phyloP scores from a whole-genome alignment of 2,797 vertebrate genomes.

The Peromyscus melanophrys region DNA sequence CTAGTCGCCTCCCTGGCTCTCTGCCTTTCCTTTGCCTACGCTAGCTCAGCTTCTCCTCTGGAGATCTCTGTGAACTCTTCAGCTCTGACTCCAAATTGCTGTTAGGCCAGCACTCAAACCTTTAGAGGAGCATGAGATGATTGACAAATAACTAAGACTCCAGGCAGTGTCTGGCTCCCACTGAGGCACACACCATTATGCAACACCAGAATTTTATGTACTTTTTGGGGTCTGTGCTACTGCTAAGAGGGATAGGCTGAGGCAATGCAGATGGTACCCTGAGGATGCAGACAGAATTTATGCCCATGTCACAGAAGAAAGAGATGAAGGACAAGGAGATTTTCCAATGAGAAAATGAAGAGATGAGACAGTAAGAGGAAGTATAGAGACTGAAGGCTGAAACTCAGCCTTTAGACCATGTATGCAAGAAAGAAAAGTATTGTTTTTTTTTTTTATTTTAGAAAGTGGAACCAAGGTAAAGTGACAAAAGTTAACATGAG shows the following conservation, averaged over 20 bases:
- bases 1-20: not conserved
- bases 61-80: not conserved
- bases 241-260: not conserved
- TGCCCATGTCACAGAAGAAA: not conserved
- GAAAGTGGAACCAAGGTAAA: not conserved
- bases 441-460: not conserved
- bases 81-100: not conserved
- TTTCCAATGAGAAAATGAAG: not conserved
- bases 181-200: not conserved
- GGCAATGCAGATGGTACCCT: not conserved
- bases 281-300: not conserved
- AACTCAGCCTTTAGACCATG: not conserved
- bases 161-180: not conserved
- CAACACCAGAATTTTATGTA: not conserved
- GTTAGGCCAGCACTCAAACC: not conserved
- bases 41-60: not conserved
- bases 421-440: not conserved
- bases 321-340: not conserved
- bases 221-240: not conserved
- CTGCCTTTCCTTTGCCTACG: not conserved
- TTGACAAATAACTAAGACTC: not conserved
- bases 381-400: not conserved
- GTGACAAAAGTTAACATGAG: not conserved
- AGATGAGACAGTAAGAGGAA: not conserved
- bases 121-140: not conserved